Evolutionary conservation across 1,140 invertebrate species (phyloP).

Genomic region (Pseudomyrmex concolor): DNA sequence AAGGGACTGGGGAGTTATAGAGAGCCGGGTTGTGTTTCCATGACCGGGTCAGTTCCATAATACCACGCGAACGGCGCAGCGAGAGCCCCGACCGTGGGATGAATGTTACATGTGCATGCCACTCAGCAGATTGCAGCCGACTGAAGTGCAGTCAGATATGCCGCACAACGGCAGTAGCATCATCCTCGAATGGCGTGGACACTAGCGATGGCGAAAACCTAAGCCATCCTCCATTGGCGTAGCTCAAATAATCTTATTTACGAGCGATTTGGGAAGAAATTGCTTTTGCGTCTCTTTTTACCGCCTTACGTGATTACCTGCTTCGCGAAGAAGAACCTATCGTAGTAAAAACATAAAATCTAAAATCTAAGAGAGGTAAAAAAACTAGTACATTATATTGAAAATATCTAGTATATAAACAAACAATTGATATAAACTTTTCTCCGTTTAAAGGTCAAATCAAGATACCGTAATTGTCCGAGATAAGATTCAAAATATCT

Average conservation of each 20-base stretch:
- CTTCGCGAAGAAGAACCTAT: no score
- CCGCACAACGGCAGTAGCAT: slow-evolving; percentile 55
- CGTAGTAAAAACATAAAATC: no score
- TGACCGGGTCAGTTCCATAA: slow-evolving; percentile 60
- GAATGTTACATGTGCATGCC: slow-evolving; percentile 76
- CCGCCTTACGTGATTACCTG: background rate
- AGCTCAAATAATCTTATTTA: slow-evolving; percentile 1
- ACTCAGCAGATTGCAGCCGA: slow-evolving; percentile 79
- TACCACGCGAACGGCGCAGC: slow-evolving; percentile 22
- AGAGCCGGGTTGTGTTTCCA: slow-evolving; percentile 59
- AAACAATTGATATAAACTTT: background rate
- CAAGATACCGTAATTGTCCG: background rate
- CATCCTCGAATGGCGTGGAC: slow-evolving; percentile 67
- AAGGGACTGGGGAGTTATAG: no score
- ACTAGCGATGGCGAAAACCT: slow-evolving; percentile 65
- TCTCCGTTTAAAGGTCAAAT: background rate
- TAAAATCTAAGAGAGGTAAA: no score
- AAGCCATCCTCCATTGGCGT: background rate
- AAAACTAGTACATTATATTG: no score
- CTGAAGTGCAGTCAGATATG: slow-evolving; percentile 74
- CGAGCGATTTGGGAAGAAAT: background rate
- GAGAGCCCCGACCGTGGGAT: slow-evolving; percentile 63
- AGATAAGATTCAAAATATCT: slow-evolving; percentile 22
- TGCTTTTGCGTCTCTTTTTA: background rate
- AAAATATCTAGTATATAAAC: background rate